phyloP scores from a whole-genome alignment of 2,113 vertebrate genomes.

The Dolichotis patagonum region DNA sequence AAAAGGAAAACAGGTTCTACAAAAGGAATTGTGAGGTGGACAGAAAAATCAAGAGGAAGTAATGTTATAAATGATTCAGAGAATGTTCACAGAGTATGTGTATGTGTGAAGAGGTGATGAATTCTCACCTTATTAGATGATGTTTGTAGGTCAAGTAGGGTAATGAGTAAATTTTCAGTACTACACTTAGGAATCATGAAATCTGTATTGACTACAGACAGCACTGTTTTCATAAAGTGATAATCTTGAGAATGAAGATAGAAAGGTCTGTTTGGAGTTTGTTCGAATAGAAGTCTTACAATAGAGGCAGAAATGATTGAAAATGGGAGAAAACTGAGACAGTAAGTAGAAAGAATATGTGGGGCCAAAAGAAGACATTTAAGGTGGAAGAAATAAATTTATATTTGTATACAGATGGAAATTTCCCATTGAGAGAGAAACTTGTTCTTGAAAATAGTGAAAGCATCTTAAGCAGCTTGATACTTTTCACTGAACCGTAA shows the following conservation, averaged over 20 bases:
- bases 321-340: not conserved
- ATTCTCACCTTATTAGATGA: not conserved
- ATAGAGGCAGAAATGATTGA: not conserved
- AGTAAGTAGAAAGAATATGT: not conserved
- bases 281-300: not conserved
- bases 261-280: too few relatives aligned
- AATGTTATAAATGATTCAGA: not conserved
- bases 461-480: not conserved
- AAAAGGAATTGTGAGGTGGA: not conserved
- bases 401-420: not conserved
- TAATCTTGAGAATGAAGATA: not conserved
- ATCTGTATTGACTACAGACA: not conserved
- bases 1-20: too few relatives aligned
- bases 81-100: not conserved
- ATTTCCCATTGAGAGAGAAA: not conserved
- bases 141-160: not conserved
- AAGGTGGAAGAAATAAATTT: not conserved
- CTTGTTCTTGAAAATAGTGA: not conserved
- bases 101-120: not conserved
- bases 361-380: not conserved
- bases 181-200: not conserved
- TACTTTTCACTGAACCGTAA: not conserved
- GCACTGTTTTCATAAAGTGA: not conserved
- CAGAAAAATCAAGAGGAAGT: not conserved
- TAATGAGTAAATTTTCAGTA: not conserved